Evolutionary conservation across 2,113 vertebrate genomes (phyloP).

Genomic region (Leiothrix lutea): DNA sequence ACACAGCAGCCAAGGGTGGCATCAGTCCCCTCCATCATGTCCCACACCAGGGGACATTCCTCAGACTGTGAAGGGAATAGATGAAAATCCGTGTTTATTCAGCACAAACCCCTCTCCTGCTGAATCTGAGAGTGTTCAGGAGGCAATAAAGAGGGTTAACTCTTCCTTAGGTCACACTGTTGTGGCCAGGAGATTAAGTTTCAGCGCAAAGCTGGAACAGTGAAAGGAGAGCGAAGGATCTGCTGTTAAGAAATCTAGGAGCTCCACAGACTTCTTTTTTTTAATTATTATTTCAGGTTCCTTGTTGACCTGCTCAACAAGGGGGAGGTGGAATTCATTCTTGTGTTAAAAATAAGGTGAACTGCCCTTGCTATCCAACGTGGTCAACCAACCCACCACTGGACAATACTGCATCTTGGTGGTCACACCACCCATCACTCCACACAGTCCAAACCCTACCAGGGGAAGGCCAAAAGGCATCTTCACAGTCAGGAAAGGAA

Average conservation of each 20-base stretch:
- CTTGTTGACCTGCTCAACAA: not conserved
- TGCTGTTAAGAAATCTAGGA: not conserved
- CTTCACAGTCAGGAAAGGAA: not conserved
- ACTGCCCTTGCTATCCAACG: not conserved
- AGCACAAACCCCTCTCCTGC: not conserved
- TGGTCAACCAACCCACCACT: too few species aligned
- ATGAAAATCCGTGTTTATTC: not conserved
- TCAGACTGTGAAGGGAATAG: not conserved
- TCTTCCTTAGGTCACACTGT: not conserved
- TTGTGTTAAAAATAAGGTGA: not conserved
- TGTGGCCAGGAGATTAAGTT: not conserved
- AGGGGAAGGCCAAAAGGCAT: not conserved
- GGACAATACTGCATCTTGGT: rapidly evolving
- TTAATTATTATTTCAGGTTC: not conserved
- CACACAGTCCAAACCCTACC: not conserved
- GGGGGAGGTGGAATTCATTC: not conserved
- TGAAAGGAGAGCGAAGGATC: not conserved
- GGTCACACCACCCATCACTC: not conserved
- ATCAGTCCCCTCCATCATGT: not conserved
- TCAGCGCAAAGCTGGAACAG: not conserved
- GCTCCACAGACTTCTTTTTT: not conserved
- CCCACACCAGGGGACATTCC: not conserved
- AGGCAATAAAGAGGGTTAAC: not conserved
- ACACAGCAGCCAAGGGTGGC: not conserved
- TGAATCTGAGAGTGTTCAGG: not conserved